A percentile compares a stretch with the other conserved stretches of the same genome.
These are phyloP conservation scores for Odontamblyopus lacepedii DNA, from an alignment of 2,797 vertebrate genomes.

Conservation along the genomic window DNA sequence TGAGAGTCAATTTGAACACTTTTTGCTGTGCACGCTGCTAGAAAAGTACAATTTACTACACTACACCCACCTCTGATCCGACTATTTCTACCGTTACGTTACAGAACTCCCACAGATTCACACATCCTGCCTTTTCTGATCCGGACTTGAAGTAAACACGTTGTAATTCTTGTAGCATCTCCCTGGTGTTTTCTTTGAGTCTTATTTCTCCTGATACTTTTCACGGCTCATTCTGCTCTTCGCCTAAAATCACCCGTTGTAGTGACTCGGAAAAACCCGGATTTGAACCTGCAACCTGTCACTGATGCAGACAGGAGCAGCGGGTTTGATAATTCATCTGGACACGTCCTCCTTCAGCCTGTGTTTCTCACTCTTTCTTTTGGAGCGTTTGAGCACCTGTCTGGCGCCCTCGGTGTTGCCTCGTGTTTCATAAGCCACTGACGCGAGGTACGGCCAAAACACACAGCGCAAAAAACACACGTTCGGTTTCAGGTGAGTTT, in stretches of 20 bases:
- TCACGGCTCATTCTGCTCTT: not conserved
- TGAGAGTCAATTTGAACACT: too few relatives aligned
- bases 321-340: not conserved
- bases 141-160: not conserved
- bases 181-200: not conserved
- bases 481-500: too few relatives aligned
- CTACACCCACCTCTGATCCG: too few relatives aligned
- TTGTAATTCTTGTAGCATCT: not conserved
- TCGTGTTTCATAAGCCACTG: slow-evolving; percentile 27
- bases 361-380: not conserved
- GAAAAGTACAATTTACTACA: too few relatives aligned
- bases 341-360: not conserved
- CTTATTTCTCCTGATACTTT: not conserved
- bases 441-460: slow-evolving; percentile 10
- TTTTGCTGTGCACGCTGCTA: too few relatives aligned
- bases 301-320: too few relatives aligned
- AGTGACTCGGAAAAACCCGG: not conserved
- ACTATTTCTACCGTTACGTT: not conserved
- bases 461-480: not conserved
- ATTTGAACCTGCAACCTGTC: not conserved
- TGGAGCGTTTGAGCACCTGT: not conserved
- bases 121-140: not conserved
- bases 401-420: slow-evolving; percentile 35
- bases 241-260: not conserved
- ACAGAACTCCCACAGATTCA: not conserved